Base-by-base conservation (phyloP, 2,888 invertebrate genomes). In the Orthosia gothica region DNA sequence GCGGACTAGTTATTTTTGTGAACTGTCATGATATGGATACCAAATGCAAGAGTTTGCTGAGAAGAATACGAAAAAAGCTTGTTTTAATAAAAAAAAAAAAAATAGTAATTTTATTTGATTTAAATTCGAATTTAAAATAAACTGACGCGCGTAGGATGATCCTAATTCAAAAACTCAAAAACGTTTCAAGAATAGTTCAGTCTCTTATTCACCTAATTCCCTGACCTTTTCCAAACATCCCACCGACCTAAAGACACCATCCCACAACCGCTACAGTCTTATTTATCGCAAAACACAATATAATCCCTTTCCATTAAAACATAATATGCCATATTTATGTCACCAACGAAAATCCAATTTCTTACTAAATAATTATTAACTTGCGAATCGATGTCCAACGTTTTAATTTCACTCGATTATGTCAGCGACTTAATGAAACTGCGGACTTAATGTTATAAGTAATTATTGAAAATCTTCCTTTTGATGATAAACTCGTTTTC, bases 381-480 rank as follows among this genome's bases (percentile, higher is more conserved):
- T 82, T 72, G 65, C 52, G 76, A 82, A 88, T 86, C 83, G 83
- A 88, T 87, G 82, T 66, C 68, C 78, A 79, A 85, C 83, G 71
- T 83, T 88, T 89, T 87, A 86, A 89, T 88, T 86, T 88, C 83
- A 72, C 74, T 77, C 62, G 67, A 61, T 76, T 81, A 76, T 88
- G 83, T 87, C 85, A 85, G 75, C 71, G 58, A 73, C 76, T 87
- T 88, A 90, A 89, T 89, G 84, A 88, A 85, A 88, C 70, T 76
- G 62, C 84, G 26, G 77, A 80, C 70, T 88, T 87, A 83, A 89
- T 85, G 86, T 77, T 81, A 47, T 75, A 73, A 55, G 76, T 88
- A 88, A 87, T 89, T 87, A 87, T 82, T 75, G 75, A 82, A 85
- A 84, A 74, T 73, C 70, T 85, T 84, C 86, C 79, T 76, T 88